phyloP scores from a whole-genome alignment of 2,888 invertebrate species.

The Tetragnatha montana region DNA sequence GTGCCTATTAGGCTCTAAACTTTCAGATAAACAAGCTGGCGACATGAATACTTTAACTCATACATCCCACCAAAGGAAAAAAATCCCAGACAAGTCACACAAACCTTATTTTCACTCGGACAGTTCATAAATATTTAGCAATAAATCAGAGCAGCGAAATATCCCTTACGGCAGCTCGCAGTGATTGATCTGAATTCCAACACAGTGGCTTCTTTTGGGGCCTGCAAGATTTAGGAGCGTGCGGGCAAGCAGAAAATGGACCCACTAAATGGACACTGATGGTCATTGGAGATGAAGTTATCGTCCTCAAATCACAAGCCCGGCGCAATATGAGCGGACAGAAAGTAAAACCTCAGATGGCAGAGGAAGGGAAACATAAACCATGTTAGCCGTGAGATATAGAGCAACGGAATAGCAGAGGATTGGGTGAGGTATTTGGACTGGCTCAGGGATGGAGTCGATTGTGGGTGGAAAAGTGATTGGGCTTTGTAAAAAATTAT shows the following conservation, averaged over 20 bases:
- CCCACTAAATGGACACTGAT: slow-evolving; percentile 54
- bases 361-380: slow-evolving; percentile 37
- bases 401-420: not conserved
- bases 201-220: not conserved
- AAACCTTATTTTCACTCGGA: too few relatives aligned
- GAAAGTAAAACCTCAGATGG: slow-evolving; percentile 22
- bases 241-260: not conserved
- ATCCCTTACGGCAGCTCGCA: not conserved
- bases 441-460: too few relatives aligned
- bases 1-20: too few relatives aligned
- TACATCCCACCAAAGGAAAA: not conserved
- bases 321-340: slow-evolving; percentile 33
- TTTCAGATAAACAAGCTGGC: too few relatives aligned
- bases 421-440: too few relatives aligned
- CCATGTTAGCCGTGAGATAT: slow-evolving; percentile 41
- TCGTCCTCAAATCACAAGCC: slow-evolving; percentile 22
- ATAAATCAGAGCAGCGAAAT: not conserved
- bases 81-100: not conserved
- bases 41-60: not conserved
- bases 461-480: too few relatives aligned
- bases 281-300: slow-evolving; percentile 62
- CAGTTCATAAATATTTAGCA: too few relatives aligned
- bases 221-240: slow-evolving; percentile 33
- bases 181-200: not conserved
- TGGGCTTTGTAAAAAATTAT: too few relatives aligned